phyloP scores from a whole-genome alignment of 1,140 invertebrate genomes.

The Conus betulinus region DNA sequence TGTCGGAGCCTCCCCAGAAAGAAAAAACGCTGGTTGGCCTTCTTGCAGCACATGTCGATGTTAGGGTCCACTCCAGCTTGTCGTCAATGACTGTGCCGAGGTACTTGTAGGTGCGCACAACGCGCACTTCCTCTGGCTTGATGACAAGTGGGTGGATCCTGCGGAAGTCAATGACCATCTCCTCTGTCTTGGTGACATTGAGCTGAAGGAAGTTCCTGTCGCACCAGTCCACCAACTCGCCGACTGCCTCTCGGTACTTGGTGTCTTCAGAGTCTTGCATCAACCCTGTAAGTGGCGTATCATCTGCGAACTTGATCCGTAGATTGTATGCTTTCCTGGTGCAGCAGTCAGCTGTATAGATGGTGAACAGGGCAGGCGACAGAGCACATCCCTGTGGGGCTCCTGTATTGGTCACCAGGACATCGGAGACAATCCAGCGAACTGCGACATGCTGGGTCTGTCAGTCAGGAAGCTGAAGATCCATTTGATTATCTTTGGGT shows the following conservation, averaged over 20 bases:
- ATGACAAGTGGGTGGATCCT: background rate
- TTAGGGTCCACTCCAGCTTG: slow-evolving; percentile 1
- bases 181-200: background rate
- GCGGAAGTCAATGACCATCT: slow-evolving; percentile 7
- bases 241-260: background rate
- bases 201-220: background rate
- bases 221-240: background rate
- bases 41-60: slow-evolving; percentile 3
- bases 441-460: background rate
- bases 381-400: background rate
- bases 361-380: background rate
- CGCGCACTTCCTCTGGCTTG: background rate
- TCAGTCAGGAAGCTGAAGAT: background rate
- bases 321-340: background rate
- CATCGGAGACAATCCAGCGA: too few relatives aligned
- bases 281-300: background rate
- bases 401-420: slow-evolving; percentile 5
- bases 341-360: background rate
- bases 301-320: background rate
- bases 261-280: too few relatives aligned
- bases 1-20: slow-evolving; percentile 3
- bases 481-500: background rate
- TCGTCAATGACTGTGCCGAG: slow-evolving; percentile 10
- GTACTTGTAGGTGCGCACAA: background rate
- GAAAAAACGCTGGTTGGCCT: background rate